Evolutionary conservation across 2,888 invertebrate species (phyloP).

Genomic region (Platycheirus rosarum): DNA sequence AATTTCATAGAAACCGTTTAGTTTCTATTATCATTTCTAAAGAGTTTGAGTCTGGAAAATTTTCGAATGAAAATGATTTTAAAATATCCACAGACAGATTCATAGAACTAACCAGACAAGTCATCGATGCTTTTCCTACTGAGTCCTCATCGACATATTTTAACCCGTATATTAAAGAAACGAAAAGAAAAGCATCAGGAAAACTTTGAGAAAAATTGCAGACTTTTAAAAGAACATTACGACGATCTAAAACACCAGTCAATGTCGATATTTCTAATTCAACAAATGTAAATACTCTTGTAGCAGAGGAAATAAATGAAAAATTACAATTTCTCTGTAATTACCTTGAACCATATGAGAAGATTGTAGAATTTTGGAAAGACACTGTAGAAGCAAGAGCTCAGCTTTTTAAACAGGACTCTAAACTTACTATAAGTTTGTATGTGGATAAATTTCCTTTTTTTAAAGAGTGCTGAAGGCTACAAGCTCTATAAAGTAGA

Average conservation of each 20-base stretch:
- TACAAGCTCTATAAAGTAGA: constrained; percentile 8
- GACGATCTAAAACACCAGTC: background rate
- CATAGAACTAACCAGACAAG: background rate
- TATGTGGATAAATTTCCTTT: constrained; percentile 1
- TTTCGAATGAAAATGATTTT: background rate
- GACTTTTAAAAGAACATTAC: background rate
- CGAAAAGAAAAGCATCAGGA: background rate
- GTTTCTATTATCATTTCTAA: constrained; percentile 8
- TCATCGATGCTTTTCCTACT: background rate
- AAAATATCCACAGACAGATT: constrained; percentile 11
- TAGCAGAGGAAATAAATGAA: background rate
- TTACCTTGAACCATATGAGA: background rate
- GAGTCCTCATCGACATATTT: background rate
- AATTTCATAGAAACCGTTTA: constrained; percentile 3
- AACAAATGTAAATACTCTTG: background rate
- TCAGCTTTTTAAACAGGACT: background rate
- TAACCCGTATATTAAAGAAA: background rate
- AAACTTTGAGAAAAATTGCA: constrained; percentile 2
- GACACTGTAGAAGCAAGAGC: background rate
- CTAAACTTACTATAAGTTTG: background rate
- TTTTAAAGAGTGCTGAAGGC: constrained; percentile 3
- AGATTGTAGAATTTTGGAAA: background rate
- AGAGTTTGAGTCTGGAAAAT: constrained; percentile 1
- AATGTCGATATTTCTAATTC: background rate
- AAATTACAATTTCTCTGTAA: background rate